A percentile compares a stretch with the other conserved stretches of the same genome.
Evolutionary conservation across 2,888 invertebrate genomes (phyloP).

Genomic region (Arrhopalites spinosus): DNA sequence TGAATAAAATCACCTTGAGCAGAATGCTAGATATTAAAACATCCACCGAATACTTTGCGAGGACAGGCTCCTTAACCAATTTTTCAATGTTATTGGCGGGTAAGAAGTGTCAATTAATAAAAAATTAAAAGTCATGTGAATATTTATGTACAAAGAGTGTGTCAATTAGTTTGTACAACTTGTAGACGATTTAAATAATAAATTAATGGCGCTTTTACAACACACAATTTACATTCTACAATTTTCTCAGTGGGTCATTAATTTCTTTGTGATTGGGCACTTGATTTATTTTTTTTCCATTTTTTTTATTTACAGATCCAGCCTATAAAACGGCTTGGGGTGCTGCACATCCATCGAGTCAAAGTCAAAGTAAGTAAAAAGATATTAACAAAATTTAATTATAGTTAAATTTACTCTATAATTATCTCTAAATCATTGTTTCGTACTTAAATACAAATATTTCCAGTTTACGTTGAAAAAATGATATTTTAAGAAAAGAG

Average conservation of each 20-base stretch:
- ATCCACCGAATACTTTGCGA: conserved; percentile 85
- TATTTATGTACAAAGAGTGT: not conserved
- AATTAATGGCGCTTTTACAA: not conserved
- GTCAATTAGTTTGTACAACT: no score
- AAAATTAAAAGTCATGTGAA: not conserved
- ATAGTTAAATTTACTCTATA: no score
- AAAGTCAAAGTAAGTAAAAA: conserved; percentile 72
- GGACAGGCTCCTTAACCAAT: conserved; percentile 86
- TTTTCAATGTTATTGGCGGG: conserved; percentile 95
- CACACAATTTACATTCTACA: no score
- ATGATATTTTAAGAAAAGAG: no score
- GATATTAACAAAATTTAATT: no score
- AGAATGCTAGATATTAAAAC: conserved; percentile 89
- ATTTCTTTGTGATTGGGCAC: not conserved
- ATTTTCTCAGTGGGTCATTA: not conserved
- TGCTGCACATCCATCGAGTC: conserved; percentile 71
- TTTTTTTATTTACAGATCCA: conserved; percentile 71
- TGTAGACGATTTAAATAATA: no score
- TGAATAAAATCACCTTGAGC: not conserved
- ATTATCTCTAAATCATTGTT: no score
- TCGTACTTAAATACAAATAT: not conserved
- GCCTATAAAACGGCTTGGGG: conserved; percentile 87
- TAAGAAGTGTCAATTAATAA: conserved; percentile 62
- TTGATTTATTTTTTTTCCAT: not conserved
- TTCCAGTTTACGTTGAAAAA: no score